Evolutionary conservation across 2,888 invertebrate genomes (phyloP).

Genomic region (Autographa pulchrina): DNA sequence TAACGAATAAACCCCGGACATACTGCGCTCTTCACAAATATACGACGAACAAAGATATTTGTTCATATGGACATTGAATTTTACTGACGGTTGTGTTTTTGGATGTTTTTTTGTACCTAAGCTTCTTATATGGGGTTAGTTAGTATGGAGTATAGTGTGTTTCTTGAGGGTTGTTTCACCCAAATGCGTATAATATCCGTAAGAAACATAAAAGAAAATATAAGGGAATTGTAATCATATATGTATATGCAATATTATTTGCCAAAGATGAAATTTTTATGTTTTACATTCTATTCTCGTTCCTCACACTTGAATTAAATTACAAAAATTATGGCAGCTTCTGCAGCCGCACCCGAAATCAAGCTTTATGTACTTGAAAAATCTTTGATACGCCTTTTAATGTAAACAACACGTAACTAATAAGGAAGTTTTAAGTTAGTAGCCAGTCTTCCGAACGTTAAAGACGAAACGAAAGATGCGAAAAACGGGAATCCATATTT

Average conservation of each 20-base stretch:
- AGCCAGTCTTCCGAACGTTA: conserved; percentile 17
- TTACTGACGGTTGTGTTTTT: conserved; percentile 1
- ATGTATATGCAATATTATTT: no score
- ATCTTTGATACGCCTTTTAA: conserved; percentile 26
- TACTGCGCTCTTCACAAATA: conserved; percentile 24
- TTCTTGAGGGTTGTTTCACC: not conserved
- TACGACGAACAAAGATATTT: conserved; percentile 37
- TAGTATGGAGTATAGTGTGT: not conserved
- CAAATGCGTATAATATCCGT: no score
- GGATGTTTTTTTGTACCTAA: not conserved
- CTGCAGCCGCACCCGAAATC: no score
- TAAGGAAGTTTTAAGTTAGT: conserved; percentile 39
- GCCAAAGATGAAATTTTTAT: no score
- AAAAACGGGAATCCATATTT: conserved; percentile 72
- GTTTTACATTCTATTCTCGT: no score
- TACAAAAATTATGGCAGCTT: no score
- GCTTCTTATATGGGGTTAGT: not conserved
- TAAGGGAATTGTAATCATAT: no score
- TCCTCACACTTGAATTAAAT: no score
- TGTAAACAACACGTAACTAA: conserved; percentile 29
- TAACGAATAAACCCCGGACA: conserved; percentile 46
- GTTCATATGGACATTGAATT: conserved; percentile 23
- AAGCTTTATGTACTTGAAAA: not conserved
- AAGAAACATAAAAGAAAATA: no score
- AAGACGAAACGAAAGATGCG: conserved; percentile 49